phyloP scores from a whole-genome alignment of 2,113 vertebrate species.

The Ageneiosus marmoratus region DNA sequence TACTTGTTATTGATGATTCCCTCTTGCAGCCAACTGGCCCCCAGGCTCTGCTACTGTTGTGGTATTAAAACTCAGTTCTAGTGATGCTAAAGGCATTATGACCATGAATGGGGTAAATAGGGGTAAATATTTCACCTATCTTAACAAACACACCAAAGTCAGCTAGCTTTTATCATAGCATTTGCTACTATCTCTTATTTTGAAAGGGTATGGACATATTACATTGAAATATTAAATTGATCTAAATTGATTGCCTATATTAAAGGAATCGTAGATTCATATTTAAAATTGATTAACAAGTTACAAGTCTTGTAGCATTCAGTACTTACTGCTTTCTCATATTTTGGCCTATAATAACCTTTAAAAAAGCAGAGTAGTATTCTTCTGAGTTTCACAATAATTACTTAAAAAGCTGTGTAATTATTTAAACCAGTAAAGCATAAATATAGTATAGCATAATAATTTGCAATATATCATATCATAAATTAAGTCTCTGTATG shows the following conservation, averaged over 20 bases:
- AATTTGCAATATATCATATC: background rate
- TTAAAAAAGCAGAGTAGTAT: too few species aligned
- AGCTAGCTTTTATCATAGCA: too few species aligned
- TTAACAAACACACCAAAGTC: background rate
- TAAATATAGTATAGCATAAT: background rate
- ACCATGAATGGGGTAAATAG: background rate
- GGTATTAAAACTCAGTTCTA: slow-evolving; percentile 34
- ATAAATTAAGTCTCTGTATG: background rate
- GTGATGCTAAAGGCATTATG: background rate
- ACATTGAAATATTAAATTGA: background rate
- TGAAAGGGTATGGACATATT: background rate
- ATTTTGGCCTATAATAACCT: too few species aligned
- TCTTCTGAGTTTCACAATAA: too few species aligned
- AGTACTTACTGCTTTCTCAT: background rate
- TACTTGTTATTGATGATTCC: slow-evolving; percentile 46
- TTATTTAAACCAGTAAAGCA: background rate
- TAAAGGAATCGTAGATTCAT: background rate
- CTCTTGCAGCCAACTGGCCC: slow-evolving; percentile 32
- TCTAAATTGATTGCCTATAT: background rate
- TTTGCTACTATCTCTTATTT: background rate
- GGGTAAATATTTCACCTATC: background rate
- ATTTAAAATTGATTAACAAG: background rate
- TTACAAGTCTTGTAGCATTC: background rate
- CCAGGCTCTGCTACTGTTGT: slow-evolving; percentile 12
- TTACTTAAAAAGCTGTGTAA: background rate